Evolutionary conservation across 2,113 vertebrate genomes (phyloP).

Genomic region (Amblyopsis rosae): DNA sequence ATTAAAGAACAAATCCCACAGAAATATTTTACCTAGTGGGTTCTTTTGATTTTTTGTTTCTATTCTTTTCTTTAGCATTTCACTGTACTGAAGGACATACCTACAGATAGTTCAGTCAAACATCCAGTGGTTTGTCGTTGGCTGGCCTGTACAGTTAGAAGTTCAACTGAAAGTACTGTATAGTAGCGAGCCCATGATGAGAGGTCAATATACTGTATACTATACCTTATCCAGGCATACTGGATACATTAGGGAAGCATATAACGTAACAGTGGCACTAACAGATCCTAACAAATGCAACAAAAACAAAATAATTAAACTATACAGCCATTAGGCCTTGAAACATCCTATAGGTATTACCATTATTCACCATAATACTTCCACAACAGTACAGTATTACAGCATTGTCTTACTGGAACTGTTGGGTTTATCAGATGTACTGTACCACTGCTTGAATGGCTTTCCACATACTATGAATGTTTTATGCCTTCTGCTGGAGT

Average conservation of each 20-base stretch:
- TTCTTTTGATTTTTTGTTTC: too few species aligned
- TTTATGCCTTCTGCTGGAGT: constrained; percentile 41
- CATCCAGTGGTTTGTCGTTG: neutral
- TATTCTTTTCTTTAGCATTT: neutral
- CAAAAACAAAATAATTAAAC: too few species aligned
- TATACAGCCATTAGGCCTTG: too few species aligned
- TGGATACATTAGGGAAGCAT: too few species aligned
- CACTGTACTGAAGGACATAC: constrained; percentile 1
- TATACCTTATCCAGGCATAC: neutral
- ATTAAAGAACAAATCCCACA: neutral
- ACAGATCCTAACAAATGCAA: too few species aligned
- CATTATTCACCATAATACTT: too few species aligned
- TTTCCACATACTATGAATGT: constrained; percentile 45
- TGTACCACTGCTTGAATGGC: constrained; percentile 3
- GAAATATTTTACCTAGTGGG: neutral
- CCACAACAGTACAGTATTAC: too few species aligned
- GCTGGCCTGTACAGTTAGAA: neutral
- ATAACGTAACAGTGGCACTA: too few species aligned
- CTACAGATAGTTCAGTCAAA: neutral
- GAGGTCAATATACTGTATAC: constrained; percentile 1
- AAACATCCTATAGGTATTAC: too few species aligned
- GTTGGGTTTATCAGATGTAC: too few species aligned
- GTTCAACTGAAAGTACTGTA: neutral
- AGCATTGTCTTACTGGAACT: too few species aligned
- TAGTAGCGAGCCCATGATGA: neutral